Evolutionary conservation across 2,888 invertebrate species (phyloP).

Genomic region (Synanthedon andrenaeformis): DNA sequence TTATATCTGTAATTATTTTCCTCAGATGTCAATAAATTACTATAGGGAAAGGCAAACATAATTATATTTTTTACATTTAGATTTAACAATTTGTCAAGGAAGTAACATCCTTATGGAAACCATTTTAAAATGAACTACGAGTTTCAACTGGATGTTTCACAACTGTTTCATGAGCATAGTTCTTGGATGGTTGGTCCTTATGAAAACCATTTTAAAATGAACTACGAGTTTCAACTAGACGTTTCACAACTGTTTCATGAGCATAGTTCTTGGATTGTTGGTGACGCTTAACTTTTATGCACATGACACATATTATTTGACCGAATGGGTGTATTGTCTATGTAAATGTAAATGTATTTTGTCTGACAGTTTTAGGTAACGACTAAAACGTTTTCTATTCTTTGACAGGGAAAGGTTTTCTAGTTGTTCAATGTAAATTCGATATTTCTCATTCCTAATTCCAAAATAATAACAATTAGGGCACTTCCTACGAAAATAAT

Average conservation of each 20-base stretch:
- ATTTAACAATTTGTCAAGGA: no score
- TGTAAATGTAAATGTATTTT: slow-evolving; percentile 14
- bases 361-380: background rate
- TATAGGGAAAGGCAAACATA: no score
- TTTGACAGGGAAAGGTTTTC: no score
- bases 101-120: slow-evolving; percentile 2
- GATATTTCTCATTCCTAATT: no score
- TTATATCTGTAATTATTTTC: no score
- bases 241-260: background rate
- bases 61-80: no score
- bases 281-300: slow-evolving; percentile 4
- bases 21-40: no score
- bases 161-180: background rate
- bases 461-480: no score
- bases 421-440: no score
- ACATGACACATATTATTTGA: slow-evolving; percentile 25
- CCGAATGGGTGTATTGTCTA: slow-evolving; percentile 23
- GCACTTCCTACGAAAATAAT: no score
- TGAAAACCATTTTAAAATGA: no score
- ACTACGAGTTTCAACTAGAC: background rate
- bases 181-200: background rate
- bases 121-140: background rate
- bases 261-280: background rate
- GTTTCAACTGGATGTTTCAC: background rate
- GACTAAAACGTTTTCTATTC: no score